Percentiles rank a stretch among this genome's conserved stretches.
phyloP scores from a whole-genome alignment of 2,113 vertebrate species.

The Genyomyrus donnyi region DNA sequence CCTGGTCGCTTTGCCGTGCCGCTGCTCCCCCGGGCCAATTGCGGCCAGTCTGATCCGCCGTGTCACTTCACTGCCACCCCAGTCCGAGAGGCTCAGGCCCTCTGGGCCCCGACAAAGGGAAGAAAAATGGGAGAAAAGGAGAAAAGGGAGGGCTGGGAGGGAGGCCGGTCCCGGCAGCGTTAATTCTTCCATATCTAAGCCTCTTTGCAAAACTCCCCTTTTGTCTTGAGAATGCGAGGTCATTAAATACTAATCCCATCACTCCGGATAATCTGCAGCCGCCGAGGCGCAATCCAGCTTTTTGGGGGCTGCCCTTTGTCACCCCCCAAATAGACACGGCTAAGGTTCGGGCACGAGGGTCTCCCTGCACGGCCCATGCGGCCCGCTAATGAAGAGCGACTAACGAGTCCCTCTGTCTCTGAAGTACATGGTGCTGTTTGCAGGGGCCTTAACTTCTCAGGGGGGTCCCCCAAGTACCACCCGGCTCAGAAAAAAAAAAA shows the following conservation, averaged over 20 bases:
- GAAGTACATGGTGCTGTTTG: slow-evolving; percentile 55
- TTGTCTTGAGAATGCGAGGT: slow-evolving; percentile 81
- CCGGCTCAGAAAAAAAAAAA: slow-evolving; percentile 16
- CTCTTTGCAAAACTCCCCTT: slow-evolving; percentile 71
- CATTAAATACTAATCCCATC: slow-evolving; percentile 99
- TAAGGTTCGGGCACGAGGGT: slow-evolving; percentile 63
- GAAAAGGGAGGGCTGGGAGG: slow-evolving; percentile 57
- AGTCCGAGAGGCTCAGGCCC: background rate
- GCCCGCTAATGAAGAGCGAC: slow-evolving; percentile 76
- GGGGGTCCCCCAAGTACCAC: slow-evolving; percentile 59
- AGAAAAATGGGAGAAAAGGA: slow-evolving; percentile 43
- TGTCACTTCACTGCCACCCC: background rate
- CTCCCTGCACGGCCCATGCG: slow-evolving; percentile 37
- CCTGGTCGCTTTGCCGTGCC: background rate
- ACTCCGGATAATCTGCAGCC: slow-evolving; percentile 93
- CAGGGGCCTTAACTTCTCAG: slow-evolving; percentile 66
- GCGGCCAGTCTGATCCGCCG: background rate
- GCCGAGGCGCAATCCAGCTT: slow-evolving; percentile 76
- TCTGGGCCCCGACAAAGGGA: slow-evolving; percentile 39
- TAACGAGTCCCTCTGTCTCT: slow-evolving; percentile 75
- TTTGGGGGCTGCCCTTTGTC: slow-evolving; percentile 76
- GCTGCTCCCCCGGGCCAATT: no score
- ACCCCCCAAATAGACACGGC: slow-evolving; percentile 70
- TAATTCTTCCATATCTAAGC: slow-evolving; percentile 99
- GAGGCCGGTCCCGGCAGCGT: slow-evolving; percentile 58